Evolutionary conservation across 1,140 invertebrate genomes (phyloP), one percentile per base, ranked within the genome.

Genomic region (Bathynomus jamesi): DNA sequence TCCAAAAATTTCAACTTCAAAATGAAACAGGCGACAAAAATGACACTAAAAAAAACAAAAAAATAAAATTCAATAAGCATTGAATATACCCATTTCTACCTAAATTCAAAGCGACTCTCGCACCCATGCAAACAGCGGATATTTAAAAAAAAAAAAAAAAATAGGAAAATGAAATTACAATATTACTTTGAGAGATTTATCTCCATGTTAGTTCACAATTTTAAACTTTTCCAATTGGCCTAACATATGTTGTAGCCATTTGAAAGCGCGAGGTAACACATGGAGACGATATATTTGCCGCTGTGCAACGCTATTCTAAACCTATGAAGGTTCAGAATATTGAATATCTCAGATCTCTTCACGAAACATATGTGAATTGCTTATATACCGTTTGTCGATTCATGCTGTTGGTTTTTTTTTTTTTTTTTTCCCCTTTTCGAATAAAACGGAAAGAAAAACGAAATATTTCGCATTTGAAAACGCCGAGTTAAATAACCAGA

Each of bases 181-280:
- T 74, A 74, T 74, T 74, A 68, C 72, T 67, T 70, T 60, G 25
- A 70, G 32, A 74, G 72, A 74, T 74, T 74, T 74, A 74, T 74
- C 61, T 74, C 68, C 72, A 66, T 74, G 72, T 74, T 70, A 70
- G 63, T 74, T 74, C 72, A 74, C 72, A 74, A 74, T 74, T 74
- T 74, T 74, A 74, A 74, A 74, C 72, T 74, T 74, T 74, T 74
- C 72, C 72, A 74, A 74, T 74, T 74, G 72, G 72, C 68, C 67
- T 70, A 74, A 74, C 72, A 74, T 74, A 74, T 74, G 72, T 74
- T 68, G 72, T 64, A 68, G 68, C 72, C 72, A 74, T 74, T 74
- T 74, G 69, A 63, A 65, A 74, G 72, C 72, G 72, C 40, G 72
- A 63, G 63, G 68, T 68, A 68, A 74, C 72, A 74, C 63, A 64